Conservation (phyloP, 2,797 vertebrate species). For the Anguilla anguilla region DNA sequence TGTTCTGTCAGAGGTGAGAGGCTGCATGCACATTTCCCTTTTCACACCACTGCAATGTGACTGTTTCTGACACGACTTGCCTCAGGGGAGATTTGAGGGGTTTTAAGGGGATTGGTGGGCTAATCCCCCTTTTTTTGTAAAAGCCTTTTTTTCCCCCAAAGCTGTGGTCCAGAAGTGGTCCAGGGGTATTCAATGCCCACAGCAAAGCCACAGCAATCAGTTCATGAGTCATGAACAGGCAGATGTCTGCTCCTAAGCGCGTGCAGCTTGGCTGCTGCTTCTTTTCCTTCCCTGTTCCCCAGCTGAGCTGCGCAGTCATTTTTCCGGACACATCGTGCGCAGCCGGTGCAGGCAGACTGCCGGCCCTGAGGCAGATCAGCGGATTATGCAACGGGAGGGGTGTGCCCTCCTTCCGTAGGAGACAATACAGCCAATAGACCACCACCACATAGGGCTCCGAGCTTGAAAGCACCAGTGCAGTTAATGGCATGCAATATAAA, state of each 20-base stretch:
- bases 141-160: not conserved
- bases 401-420: not conserved
- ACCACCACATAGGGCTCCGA: not conserved
- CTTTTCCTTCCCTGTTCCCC: not conserved
- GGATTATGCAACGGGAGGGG: not conserved
- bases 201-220: not conserved
- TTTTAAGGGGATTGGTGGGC: not conserved
- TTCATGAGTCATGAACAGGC: not conserved
- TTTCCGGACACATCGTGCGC: not conserved
- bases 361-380: not conserved
- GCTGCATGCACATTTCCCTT: not conserved
- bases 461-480: not conserved
- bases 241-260: not conserved
- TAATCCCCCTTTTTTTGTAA: not conserved
- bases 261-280: not conserved
- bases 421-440: not conserved
- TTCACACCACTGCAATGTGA: not conserved
- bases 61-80: not conserved
- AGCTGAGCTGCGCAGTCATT: not conserved
- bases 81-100: not conserved
- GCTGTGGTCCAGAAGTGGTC: not conserved
- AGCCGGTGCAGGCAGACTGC: not conserved
- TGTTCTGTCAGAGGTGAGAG: not conserved
- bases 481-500: not conserved
- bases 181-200: not conserved